phyloP scores from a whole-genome alignment of 2,113 vertebrate genomes.

The Conger conger region DNA sequence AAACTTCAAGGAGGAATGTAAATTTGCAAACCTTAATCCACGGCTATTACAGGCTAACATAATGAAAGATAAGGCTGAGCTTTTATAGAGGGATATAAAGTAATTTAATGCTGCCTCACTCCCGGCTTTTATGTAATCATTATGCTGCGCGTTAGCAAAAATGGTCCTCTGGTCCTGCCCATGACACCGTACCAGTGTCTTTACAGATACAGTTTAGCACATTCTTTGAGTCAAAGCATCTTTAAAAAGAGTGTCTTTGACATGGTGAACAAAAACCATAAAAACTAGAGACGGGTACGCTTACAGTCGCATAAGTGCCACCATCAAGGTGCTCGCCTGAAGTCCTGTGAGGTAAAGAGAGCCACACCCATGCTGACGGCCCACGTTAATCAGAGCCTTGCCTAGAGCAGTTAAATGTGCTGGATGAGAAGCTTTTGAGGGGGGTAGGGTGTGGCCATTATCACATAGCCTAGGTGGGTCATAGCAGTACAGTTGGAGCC shows the following conservation, averaged over 20 bases:
- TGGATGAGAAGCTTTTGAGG: not conserved
- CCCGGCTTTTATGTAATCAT: not conserved
- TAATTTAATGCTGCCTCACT: not conserved
- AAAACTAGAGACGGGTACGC: too few relatives aligned
- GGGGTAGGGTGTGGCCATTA: not conserved
- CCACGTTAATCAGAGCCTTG: constrained; percentile 4
- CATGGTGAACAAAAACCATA: too few relatives aligned
- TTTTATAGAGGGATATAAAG: not conserved
- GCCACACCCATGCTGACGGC: not conserved
- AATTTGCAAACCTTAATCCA: not conserved
- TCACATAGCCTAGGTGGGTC: not conserved
- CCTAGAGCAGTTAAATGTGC: not conserved
- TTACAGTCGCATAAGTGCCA: too few relatives aligned
- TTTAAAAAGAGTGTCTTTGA: too few relatives aligned
- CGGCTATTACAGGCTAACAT: not conserved
- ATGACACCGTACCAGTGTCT: not conserved
- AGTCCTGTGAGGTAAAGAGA: too few relatives aligned
- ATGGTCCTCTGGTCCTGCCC: not conserved
- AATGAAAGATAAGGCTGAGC: not conserved
- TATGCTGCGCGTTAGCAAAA: not conserved
- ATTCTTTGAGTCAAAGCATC: too few relatives aligned
- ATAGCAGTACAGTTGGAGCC: not conserved
- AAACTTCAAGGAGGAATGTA: not conserved
- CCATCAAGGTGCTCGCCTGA: too few relatives aligned
- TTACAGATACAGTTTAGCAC: too few relatives aligned